Percentiles rank a stretch among this genome's conserved stretches.
These are phyloP conservation scores for Cavia aperea DNA, from an alignment of 2,113 vertebrate genomes.

Conservation along the genomic window DNA sequence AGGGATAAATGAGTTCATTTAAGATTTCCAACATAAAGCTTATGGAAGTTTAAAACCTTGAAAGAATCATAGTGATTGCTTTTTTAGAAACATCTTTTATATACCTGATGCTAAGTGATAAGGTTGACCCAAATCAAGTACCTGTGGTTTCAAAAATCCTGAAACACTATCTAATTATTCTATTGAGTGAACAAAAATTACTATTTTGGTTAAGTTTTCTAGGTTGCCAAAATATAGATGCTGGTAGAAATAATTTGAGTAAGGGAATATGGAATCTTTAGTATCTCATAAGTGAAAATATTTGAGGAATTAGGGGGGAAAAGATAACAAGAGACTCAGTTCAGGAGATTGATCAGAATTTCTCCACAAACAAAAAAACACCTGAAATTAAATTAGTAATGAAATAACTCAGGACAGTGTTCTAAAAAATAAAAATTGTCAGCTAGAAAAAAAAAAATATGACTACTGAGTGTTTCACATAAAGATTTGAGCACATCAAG, in stretches of 20 bases:
- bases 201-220: not conserved
- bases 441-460: not conserved
- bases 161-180: not conserved
- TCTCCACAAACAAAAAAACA: not conserved
- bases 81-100: not conserved
- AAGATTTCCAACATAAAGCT: not conserved
- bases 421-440: not conserved
- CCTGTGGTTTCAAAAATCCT: not conserved
- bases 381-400: not conserved
- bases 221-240: not conserved
- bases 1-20: not conserved
- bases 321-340: not conserved
- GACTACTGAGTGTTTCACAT: not conserved
- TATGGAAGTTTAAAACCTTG: not conserved
- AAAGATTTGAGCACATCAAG: not conserved
- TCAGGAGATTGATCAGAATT: not conserved
- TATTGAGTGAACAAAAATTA: not conserved
- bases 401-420: not conserved
- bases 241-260: not conserved
- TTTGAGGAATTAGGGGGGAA: not conserved
- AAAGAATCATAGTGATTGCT: not conserved
- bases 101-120: not conserved
- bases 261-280: not conserved
- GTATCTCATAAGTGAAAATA: not conserved
- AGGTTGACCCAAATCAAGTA: not conserved